Evolutionary conservation across 1,140 invertebrate species (phyloP).

Genomic region (Holcopasites calliopsidis): DNA sequence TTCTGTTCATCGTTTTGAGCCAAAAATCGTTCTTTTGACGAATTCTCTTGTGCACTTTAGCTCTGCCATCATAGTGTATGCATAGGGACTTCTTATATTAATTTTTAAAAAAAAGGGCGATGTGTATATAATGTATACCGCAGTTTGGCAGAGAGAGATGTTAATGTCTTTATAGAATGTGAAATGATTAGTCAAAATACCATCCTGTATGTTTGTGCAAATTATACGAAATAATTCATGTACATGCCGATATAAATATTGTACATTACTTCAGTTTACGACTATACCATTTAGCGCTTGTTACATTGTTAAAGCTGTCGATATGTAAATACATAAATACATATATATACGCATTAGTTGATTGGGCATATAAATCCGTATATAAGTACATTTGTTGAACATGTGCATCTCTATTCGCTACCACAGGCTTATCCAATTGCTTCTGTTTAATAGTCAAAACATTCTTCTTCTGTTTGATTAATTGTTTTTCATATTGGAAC

Average conservation of each 20-base stretch:
- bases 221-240: constrained; percentile 16
- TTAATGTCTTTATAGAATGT: constrained; percentile 9
- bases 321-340: constrained; percentile 46
- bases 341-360: constrained; percentile 1
- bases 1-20: constrained; percentile 11
- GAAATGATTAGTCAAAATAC: not conserved
- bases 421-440: constrained; percentile 1
- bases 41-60: constrained; percentile 18
- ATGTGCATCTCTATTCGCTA: constrained; percentile 29
- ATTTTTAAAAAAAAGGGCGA: not conserved
- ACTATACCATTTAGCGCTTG: constrained; percentile 24
- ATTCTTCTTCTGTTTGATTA: not conserved
- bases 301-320: constrained; percentile 36
- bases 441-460: not conserved
- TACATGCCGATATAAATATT: constrained; percentile 37
- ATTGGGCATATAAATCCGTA: constrained; percentile 4
- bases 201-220: constrained; percentile 13
- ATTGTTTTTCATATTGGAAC: not conserved
- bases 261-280: constrained; percentile 40
- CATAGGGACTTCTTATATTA: no score
- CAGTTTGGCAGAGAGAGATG: not conserved
- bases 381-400: constrained; percentile 3
- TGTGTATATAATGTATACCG: constrained; percentile 30
- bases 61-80: constrained; percentile 6
- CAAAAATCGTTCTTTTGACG: not conserved